Evolutionary conservation across 2,113 vertebrate genomes (phyloP).

Genomic region (Cromileptes altivelis): DNA sequence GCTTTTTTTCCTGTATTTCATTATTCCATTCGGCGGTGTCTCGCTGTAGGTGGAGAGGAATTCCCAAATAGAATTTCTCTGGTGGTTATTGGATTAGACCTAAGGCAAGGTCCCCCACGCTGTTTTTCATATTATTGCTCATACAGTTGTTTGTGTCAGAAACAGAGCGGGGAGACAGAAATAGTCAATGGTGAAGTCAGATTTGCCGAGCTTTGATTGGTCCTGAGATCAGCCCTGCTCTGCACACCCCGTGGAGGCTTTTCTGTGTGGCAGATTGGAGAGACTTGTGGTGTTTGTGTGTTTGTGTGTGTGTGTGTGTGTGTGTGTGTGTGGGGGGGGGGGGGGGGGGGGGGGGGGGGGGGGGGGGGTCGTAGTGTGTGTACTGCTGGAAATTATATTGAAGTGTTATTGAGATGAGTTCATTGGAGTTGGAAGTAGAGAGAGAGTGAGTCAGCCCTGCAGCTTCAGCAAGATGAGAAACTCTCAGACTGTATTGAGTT

Average conservation of each 20-base stretch:
- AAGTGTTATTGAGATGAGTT: not conserved
- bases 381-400: not conserved
- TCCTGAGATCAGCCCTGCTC: not conserved
- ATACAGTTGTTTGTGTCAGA: not conserved
- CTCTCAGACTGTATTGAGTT: not conserved
- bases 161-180: not conserved
- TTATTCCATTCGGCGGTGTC: slow-evolving; percentile 4
- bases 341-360: too few relatives aligned
- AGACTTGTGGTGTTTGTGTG: not conserved
- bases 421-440: not conserved
- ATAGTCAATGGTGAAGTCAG: not conserved
- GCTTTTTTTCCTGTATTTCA: slow-evolving; percentile 12
- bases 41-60: slow-evolving; percentile 35
- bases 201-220: not conserved
- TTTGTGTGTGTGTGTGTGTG: too few relatives aligned
- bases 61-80: slow-evolving; percentile 53
- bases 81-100: slow-evolving; percentile 37
- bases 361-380: not conserved
- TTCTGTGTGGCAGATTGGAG: not conserved
- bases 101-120: not conserved
- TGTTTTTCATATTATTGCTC: slow-evolving; percentile 23
- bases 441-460: not conserved
- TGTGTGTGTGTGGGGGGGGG: too few relatives aligned
- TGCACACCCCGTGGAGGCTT: not conserved
- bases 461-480: not conserved